phyloP scores from a whole-genome alignment of 2,888 invertebrate genomes.

The Slavum lentiscoides region DNA sequence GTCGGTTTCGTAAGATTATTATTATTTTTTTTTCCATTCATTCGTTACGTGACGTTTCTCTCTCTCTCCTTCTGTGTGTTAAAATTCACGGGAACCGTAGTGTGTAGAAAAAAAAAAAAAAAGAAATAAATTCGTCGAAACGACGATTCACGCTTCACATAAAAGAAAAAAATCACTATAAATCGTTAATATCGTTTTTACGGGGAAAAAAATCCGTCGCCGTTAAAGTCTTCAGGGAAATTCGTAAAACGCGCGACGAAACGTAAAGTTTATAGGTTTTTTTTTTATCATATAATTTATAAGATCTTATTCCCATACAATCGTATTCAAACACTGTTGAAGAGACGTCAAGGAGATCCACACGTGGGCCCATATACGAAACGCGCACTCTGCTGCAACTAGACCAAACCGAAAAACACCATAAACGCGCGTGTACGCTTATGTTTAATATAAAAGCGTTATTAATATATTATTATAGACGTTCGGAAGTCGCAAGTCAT shows the following conservation, averaged over 20 bases:
- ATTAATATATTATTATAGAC: constrained; percentile 17
- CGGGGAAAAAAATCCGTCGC: no score
- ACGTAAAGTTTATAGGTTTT: no score
- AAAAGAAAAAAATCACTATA: no score
- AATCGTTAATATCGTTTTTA: no score
- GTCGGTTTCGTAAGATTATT: constrained; percentile 49
- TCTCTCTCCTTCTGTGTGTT: neutral
- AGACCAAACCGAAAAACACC: constrained; percentile 19
- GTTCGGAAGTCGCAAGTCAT: constrained; percentile 42
- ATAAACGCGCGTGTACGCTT: neutral
- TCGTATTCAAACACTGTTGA: neutral
- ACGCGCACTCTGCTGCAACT: constrained; percentile 8
- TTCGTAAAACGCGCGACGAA: neutral
- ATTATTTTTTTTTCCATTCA: constrained; percentile 26
- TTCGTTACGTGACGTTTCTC: constrained; percentile 1
- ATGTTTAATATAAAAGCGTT: constrained; percentile 24
- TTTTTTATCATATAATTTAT: no score
- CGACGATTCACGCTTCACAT: neutral
- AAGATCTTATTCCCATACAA: no score
- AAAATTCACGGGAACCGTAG: constrained; percentile 11
- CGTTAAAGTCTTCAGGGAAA: no score
- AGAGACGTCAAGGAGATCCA: constrained; percentile 44
- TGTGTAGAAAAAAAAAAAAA: neutral
- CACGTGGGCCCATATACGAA: constrained; percentile 24
- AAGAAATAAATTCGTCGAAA: neutral